These are phyloP conservation scores for Chromoteleia sp. DNA, from an alignment of 2,888 invertebrate species.

Conservation along the genomic window DNA sequence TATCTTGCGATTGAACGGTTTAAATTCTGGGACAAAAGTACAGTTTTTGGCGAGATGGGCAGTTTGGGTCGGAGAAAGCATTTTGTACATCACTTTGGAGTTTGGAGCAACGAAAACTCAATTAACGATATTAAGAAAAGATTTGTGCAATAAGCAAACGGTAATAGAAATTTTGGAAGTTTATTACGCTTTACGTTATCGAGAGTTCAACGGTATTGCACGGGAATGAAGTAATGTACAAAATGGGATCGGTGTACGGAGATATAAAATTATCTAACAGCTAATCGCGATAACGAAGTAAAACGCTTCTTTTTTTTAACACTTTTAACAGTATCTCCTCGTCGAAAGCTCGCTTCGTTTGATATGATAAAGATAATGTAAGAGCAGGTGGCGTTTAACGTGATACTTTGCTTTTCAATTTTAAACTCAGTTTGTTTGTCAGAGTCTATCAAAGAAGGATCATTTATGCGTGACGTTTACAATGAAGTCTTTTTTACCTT, in stretches of 20 bases:
- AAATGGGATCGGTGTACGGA: constrained; percentile 31
- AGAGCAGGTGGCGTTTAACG: constrained; percentile 22
- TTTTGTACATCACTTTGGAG: constrained; percentile 12
- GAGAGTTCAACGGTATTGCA: constrained; percentile 12
- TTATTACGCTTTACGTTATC: not conserved
- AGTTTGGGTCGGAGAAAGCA: constrained; percentile 38
- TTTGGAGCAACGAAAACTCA: constrained; percentile 17
- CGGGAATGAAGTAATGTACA: constrained; percentile 16
- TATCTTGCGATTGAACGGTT: constrained; percentile 35
- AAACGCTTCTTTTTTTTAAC: constrained; percentile 28
- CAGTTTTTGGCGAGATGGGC: constrained; percentile 55
- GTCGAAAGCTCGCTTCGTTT: constrained; percentile 56
- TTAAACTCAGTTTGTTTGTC: constrained; percentile 22
- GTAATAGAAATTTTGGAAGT: not conserved
- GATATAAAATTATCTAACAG: constrained; percentile 42
- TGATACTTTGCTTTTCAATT: constrained; percentile 23
- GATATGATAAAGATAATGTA: constrained; percentile 46
- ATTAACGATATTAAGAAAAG: too few relatives aligned
- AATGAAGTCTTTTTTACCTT: not conserved
- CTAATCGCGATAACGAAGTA: constrained; percentile 39
- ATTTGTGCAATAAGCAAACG: constrained; percentile 15
- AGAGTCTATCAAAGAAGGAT: constrained; percentile 2
- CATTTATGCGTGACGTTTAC: constrained; percentile 18
- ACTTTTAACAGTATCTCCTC: constrained; percentile 41
- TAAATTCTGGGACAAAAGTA: constrained; percentile 13